Base-by-base conservation (phyloP, 2,888 invertebrate species). In the Tubulanus polymorphus region DNA sequence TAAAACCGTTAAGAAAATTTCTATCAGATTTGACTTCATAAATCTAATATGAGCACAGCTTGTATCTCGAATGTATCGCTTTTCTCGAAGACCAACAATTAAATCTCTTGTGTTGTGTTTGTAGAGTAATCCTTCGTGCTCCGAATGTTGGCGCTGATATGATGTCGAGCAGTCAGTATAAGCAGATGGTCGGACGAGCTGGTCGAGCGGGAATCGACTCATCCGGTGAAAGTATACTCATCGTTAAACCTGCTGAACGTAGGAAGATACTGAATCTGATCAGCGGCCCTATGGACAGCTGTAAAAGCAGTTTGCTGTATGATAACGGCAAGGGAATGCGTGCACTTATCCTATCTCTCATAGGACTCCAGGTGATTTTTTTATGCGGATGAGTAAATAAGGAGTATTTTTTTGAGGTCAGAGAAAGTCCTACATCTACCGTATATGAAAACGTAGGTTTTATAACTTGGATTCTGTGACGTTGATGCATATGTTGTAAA, bases 131-230 rank as follows among this genome's bases (percentile, higher is more conserved):
- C 51, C 80, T 96, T 63, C 84, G 94, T 61, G 87, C 90, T 50
- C 94, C 95, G 0, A 88, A 85, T 69, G 85, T 94, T 46, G 95
- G 90, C 0, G 81, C 83, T 35, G 84, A 85, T 23, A 87, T 89
- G 71, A 81, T 96, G 58, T 85, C 86, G 50, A 82, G 88, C 26
- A 87, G 88, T 62, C 85, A 86, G 63, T 97, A 97, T 79, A 89
- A 93, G 61, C 97, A 97, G 84, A 97, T 97, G 96, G 86, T 87
- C 53, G 96, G 96, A 1, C 82, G 96, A 52, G 96, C 96, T 3
- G 96, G 96, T 0, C 84, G 96, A 57, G 90, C 94, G 1, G 95
- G 95, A 1, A 83, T 91, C 63, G 88, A 89, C 30, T 84, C 86
- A 51, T 82, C 84, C 8, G 93, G 92, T 37, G 94, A 95, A 73